Percentiles rank a stretch among this genome's conserved stretches.
These are phyloP conservation scores for Falco columbarius DNA, from an alignment of 2,797 vertebrate species.

Conservation along the genomic window DNA sequence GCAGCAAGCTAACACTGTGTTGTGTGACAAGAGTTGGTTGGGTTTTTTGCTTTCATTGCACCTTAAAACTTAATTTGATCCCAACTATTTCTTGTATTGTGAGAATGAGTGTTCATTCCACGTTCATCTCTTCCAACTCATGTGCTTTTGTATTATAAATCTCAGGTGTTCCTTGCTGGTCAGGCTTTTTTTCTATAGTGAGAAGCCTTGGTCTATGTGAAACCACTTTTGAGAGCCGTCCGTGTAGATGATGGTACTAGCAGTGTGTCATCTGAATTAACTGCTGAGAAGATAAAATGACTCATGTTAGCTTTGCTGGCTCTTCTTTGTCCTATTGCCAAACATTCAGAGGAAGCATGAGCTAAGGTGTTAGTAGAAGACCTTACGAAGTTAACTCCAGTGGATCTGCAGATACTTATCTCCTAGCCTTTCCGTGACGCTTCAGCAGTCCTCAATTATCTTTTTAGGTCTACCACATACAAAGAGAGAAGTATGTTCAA, in stretches of 20 bases:
- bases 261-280: not conserved
- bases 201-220: not conserved
- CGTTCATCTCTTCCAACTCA: not conserved
- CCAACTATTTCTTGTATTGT: not conserved
- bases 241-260: fast-evolving
- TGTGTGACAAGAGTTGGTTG: not conserved
- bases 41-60: not conserved
- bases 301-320: not conserved
- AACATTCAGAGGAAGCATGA: not conserved
- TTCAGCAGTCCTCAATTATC: fast-evolving
- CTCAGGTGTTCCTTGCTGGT: not conserved
- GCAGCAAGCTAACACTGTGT: not conserved
- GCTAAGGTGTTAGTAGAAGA: not conserved
- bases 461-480: not conserved
- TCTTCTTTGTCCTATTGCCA: not conserved
- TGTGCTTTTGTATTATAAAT: not conserved
- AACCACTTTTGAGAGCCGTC: not conserved
- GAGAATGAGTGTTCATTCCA: not conserved
- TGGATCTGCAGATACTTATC: constrained; percentile 24
- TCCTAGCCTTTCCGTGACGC: not conserved
- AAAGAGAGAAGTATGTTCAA: not conserved
- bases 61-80: not conserved
- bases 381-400: not conserved
- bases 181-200: not conserved
- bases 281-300: not conserved